These are phyloP conservation scores for Phengaris alcon DNA, from an alignment of 2,888 invertebrate genomes.

Conservation along the genomic window DNA sequence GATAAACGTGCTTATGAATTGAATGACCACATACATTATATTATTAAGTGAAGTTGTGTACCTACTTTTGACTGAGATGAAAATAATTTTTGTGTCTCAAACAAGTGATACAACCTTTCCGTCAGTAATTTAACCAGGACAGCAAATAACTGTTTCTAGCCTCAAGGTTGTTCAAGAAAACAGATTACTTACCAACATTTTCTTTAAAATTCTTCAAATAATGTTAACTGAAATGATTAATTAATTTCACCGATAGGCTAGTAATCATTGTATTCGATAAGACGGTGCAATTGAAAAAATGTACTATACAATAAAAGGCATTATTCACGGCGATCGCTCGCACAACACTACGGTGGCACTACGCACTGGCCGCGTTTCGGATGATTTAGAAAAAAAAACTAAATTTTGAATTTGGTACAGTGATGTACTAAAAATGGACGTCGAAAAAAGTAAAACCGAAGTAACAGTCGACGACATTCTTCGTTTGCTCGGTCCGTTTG, in stretches of 20 bases:
- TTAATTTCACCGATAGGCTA: constrained; percentile 16
- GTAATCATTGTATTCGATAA: constrained; percentile 38
- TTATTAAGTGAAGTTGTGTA: too few species aligned
- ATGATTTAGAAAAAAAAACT: constrained; percentile 35
- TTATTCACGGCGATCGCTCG: constrained; percentile 48
- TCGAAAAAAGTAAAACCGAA: constrained; percentile 61
- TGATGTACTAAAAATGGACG: constrained; percentile 55
- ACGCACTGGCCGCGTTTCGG: constrained; percentile 45
- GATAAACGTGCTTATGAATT: not conserved
- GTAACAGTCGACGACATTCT: constrained; percentile 72
- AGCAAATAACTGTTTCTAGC: not conserved
- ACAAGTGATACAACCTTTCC: too few species aligned
- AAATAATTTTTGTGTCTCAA: too few species aligned
- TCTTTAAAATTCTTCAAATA: not conserved
- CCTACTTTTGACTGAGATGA: too few species aligned
- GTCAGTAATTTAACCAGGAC: too few species aligned
- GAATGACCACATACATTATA: too few species aligned
- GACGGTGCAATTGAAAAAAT: constrained; percentile 43
- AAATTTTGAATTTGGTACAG: constrained; percentile 33
- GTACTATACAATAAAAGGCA: constrained; percentile 58
- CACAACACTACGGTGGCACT: constrained; percentile 54
- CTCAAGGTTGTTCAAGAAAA: not conserved
- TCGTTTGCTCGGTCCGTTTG: constrained; percentile 63
- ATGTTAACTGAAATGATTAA: constrained; percentile 4
- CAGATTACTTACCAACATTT: not conserved